Evolutionary conservation across 1,140 invertebrate species (phyloP), one percentile per base, ranked within the genome.

Genomic region (Penaeus chinensis): DNA sequence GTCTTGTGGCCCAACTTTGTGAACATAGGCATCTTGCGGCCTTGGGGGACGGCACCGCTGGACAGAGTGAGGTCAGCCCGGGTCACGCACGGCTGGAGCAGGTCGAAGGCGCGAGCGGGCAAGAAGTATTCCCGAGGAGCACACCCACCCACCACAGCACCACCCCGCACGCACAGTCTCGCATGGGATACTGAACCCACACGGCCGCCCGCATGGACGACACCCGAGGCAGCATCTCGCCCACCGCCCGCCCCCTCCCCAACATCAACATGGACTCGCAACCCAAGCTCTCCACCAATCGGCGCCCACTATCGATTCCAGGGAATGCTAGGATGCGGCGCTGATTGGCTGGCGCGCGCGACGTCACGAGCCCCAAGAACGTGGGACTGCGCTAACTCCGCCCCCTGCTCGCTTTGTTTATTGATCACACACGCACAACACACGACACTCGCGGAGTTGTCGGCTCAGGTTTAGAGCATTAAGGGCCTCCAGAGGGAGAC

Each of bases 1-100:
- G 80, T 69, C 87, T 88, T 88, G 74, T 88, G 87, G 60, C 81
- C 87, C 71, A 88, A 42, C 42, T 88, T 88, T 74, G 87, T 88
- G 54, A 88, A 88, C 87, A 88, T 88, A 74, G 86, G 87, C 86
- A 87, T 87, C 47, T 47, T 83, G 77, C 27, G 71, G 42, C 71
- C 27, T 74, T 37, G 27, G n/a, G 71, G 71, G 71, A 74, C 71
- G 71, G 71, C 71, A 74, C 27, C 71, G 71, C 24, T 74, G 71
- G 71, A 74, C 71, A 74, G 71, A 74, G 71, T 74, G 27, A 54
- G 11, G 54, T 54, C 54, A 54, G 54, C 54, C 54, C 54, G 54
- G 54, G 54, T 54, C 54, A 54, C 37, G 37, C 37, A 42, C 37
- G 11, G 54, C 54, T 54, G 54, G 54, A 54, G 11, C 37, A 42